Conservation (phyloP, 2,113 vertebrate species). For the Pica pica region DNA sequence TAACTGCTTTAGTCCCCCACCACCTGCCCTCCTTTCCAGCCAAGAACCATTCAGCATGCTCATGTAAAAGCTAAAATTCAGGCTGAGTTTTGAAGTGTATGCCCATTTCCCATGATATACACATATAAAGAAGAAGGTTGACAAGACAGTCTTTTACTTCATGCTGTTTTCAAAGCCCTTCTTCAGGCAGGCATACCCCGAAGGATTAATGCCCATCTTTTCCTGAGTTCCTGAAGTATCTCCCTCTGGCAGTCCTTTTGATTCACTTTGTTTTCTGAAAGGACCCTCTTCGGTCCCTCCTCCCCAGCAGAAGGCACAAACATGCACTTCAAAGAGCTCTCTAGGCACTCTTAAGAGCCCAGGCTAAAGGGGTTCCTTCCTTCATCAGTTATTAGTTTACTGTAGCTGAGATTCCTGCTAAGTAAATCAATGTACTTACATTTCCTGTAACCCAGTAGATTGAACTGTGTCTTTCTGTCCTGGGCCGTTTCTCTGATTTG, state of each 20-base stretch:
- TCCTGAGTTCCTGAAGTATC: background rate
- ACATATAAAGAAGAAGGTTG: background rate
- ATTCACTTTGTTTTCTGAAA: background rate
- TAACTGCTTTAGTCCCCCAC: background rate
- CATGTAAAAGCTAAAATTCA: background rate
- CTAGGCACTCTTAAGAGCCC: background rate
- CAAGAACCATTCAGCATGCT: background rate
- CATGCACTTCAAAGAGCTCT: background rate
- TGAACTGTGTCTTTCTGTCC: background rate
- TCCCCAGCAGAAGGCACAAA: background rate
- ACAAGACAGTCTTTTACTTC: background rate
- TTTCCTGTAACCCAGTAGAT: background rate
- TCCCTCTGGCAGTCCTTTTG: background rate
- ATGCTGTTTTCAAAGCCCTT: background rate
- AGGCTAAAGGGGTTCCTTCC: background rate
- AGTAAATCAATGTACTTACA: background rate
- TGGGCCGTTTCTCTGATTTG: background rate
- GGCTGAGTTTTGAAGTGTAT: background rate
- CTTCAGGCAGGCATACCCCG: background rate
- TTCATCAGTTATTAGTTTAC: background rate
- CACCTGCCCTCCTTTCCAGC: background rate
- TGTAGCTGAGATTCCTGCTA: background rate
- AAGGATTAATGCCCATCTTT: background rate
- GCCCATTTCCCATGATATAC: fast-evolving
- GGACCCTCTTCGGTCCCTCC: background rate